Base-by-base conservation (phyloP, 2,888 invertebrate species). In the Sycophila texana region DNA sequence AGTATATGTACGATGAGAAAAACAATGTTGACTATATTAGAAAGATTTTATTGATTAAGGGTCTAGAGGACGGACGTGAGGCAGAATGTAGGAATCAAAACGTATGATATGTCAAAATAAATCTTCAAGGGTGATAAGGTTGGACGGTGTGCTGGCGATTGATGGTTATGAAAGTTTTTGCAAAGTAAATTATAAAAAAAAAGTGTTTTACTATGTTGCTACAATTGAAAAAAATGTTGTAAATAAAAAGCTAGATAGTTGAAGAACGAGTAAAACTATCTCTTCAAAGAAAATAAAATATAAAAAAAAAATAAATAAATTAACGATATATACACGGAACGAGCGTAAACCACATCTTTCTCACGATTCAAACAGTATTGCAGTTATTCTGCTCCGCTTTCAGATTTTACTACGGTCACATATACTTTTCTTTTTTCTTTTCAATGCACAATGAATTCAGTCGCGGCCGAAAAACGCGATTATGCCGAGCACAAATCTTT, bases 1-100 rank as follows among this genome's bases (percentile, higher is more conserved):
- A 89, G 89, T 87, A 88, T 88, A 89, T 87, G 86, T 84, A 83
- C 82, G 77, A 81, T 51, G 53, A 77, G 75, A 77, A 81, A 75
- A 39, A 39, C 39, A 39, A 84, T 85, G 86, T 86, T 86, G 84
- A 86, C 81, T 83, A 83, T 82, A 79, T 76, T 81, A 74, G 74
- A 79, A 77, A 77, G 65, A 79, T 79, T 79, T 79, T 79, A 81
- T 81, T 74, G 30, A 68, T 77, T 81, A 60, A 61, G 68, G 65
- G 49, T 73, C n/a, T 76, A 72, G 53, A 74, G 16, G 20, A 65
- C n/a, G 49, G 61, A 63, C 3, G 20, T 4, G 18, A 51, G 63
- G 26, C 18, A 47, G 39, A 26, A 68, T 30, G 65, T 39, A 22
- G 74, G 20, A 80, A 80, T 77, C 77, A 80, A 80, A 80, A 77